Percentiles rank a stretch among this genome's conserved stretches.
Evolutionary conservation across 2,888 invertebrate species (phyloP).

Genomic region (Trypoxylon attenuatum): DNA sequence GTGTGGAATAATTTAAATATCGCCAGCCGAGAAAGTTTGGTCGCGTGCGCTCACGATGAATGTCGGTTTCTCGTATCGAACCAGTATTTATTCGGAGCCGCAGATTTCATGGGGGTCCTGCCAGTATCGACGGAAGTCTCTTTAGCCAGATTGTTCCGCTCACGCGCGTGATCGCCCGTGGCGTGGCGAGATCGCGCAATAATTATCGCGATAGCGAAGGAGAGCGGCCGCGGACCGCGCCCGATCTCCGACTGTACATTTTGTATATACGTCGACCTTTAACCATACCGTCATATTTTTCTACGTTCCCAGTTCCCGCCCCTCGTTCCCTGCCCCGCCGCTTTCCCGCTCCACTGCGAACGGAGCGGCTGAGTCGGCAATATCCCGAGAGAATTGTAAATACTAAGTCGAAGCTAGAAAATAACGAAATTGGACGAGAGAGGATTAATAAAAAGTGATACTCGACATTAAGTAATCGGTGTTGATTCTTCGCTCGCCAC

Average conservation of each 20-base stretch:
- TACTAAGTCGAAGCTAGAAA: slow-evolving; percentile 52
- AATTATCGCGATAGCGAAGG: slow-evolving; percentile 22
- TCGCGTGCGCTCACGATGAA: too few species aligned
- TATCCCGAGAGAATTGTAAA: slow-evolving; percentile 58
- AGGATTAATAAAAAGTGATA: slow-evolving; percentile 52
- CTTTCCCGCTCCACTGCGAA: slow-evolving; percentile 39
- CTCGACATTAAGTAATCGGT: slow-evolving; percentile 24
- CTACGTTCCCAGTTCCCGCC: too few species aligned
- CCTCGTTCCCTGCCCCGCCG: too few species aligned
- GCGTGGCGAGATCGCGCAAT: slow-evolving; percentile 17
- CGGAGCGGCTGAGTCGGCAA: too few species aligned
- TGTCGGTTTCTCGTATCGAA: too few species aligned
- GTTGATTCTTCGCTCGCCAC: slow-evolving; percentile 1
- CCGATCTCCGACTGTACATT: too few species aligned
- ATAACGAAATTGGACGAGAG: slow-evolving; percentile 28
- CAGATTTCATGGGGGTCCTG: background rate
- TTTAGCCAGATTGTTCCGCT: slow-evolving; percentile 34
- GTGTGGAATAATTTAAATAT: too few species aligned
- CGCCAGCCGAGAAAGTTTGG: too few species aligned
- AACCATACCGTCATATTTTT: slow-evolving; percentile 72
- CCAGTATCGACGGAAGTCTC: background rate
- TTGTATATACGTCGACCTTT: slow-evolving; percentile 50
- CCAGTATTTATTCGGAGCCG: background rate
- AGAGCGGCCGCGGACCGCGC: slow-evolving; percentile 22
- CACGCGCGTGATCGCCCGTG: slow-evolving; percentile 22